Conservation (phyloP, 1,140 invertebrate species). For the Wasmannia auropunctata region DNA sequence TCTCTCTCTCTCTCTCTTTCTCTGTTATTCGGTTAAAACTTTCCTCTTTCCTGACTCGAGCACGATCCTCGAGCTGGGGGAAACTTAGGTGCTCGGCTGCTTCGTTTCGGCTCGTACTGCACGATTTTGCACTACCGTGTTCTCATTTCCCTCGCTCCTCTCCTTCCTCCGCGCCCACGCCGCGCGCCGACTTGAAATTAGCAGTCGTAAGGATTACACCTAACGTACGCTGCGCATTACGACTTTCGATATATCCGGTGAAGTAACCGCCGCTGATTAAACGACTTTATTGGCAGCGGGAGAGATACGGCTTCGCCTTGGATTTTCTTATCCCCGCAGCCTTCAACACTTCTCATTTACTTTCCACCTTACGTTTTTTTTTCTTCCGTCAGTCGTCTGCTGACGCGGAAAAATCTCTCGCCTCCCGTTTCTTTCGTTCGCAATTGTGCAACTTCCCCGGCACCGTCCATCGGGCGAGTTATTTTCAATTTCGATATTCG, state of each 20-base stretch:
- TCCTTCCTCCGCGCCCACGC: too few species aligned
- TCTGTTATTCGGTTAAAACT: constrained; percentile 40
- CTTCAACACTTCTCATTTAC: constrained; percentile 15
- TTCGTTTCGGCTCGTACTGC: constrained; percentile 11
- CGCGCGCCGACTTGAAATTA: constrained; percentile 13
- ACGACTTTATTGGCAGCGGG: constrained; percentile 38
- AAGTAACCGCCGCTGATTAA: constrained; percentile 39
- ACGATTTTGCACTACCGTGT: constrained; percentile 9
- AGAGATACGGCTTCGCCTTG: neutral
- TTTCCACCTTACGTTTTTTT: constrained; percentile 8
- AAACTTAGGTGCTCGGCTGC: constrained; percentile 5
- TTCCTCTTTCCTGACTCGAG: neutral
- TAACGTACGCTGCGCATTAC: constrained; percentile 45
- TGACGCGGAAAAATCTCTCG: constrained; percentile 4
- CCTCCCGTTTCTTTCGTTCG: neutral
- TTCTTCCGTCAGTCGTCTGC: neutral
- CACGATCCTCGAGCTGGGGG: neutral
- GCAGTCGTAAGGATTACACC: constrained; percentile 45
- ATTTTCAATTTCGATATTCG: neutral
- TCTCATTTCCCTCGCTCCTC: neutral
- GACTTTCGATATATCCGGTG: constrained; percentile 27
- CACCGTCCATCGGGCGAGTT: neutral
- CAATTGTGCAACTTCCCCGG: neutral
- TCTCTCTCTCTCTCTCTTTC: too few species aligned
- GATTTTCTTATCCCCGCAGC: neutral